Evolutionary conservation across 2,888 invertebrate genomes (phyloP).

Genomic region (Margaritifera margaritifera): DNA sequence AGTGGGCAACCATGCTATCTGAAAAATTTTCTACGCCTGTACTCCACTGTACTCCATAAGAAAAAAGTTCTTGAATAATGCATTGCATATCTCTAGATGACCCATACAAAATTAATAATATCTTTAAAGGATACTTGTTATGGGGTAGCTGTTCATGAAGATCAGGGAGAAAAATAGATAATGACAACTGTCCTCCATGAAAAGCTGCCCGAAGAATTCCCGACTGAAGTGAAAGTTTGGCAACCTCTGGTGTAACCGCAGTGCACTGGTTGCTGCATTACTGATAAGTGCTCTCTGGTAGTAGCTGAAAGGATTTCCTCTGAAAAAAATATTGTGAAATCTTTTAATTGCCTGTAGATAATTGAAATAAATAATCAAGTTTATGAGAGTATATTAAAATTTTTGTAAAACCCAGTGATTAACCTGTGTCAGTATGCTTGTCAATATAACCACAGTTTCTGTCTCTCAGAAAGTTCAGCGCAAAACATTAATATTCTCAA

Average conservation of each 20-base stretch:
- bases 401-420: too few relatives aligned
- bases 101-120: background rate
- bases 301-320: conserved; percentile 81
- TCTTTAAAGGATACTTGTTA: conserved; percentile 81
- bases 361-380: too few relatives aligned
- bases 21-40: too few relatives aligned
- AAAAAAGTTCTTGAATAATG: too few relatives aligned
- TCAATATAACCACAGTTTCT: too few relatives aligned
- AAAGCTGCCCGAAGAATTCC: conserved; percentile 85
- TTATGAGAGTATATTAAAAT: too few relatives aligned
- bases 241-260: conserved; percentile 94
- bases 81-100: background rate
- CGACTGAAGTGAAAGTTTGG: conserved; percentile 86
- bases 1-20: too few relatives aligned
- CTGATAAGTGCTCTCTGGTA: conserved; percentile 87
- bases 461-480: too few relatives aligned
- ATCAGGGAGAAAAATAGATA: conserved; percentile 96
- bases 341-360: too few relatives aligned
- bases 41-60: too few relatives aligned
- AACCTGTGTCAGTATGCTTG: too few relatives aligned
- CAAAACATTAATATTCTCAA: too few relatives aligned
- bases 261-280: conserved; percentile 94
- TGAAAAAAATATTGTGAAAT: conserved; percentile 61
- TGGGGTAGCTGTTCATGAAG: conserved; percentile 91
- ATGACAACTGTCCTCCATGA: conserved; percentile 90